Conservation (phyloP, 2,888 invertebrate species). For the Pristionchus exspectatus region DNA sequence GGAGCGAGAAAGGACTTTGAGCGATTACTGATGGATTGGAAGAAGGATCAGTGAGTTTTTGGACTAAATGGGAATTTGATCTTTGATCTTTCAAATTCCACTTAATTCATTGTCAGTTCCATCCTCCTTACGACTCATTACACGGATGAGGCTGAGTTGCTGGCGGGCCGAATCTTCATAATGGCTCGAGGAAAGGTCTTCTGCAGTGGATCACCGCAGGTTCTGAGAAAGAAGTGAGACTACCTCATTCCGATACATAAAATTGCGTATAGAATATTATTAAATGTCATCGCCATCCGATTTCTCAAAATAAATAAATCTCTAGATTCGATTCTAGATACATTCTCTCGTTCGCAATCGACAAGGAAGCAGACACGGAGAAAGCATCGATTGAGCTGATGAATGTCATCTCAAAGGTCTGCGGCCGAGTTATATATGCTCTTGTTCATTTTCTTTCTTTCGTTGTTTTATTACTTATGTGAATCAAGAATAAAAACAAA, state of each 20-base stretch:
- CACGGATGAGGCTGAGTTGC: conserved; percentile 77
- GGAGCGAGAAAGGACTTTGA: conserved; percentile 66
- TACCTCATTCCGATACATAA: too few relatives aligned
- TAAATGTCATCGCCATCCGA: too few relatives aligned
- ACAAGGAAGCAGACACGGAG: background rate
- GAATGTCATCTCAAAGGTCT: too few relatives aligned
- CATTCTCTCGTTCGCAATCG: conserved; percentile 66
- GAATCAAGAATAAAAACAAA: too few relatives aligned
- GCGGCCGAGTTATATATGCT: too few relatives aligned
- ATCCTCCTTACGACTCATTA: conserved; percentile 76
- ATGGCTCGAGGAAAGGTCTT: conserved; percentile 70
- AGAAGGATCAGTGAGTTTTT: conserved; percentile 61
- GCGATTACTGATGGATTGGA: conserved; percentile 63
- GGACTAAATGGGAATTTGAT: too few relatives aligned
- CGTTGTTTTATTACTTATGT: too few relatives aligned
- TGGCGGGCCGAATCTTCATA: conserved; percentile 74
- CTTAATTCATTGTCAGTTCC: too few relatives aligned
- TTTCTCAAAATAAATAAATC: too few relatives aligned
- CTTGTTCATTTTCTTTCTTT: too few relatives aligned
- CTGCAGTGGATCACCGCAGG: background rate
- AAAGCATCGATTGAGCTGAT: background rate
- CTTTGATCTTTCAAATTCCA: too few relatives aligned
- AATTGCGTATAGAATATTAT: too few relatives aligned
- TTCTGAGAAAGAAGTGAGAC: conserved; percentile 5
- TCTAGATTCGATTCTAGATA: conserved; percentile 74